phyloP scores from a whole-genome alignment of 2,888 invertebrate genomes.

The Drosophila affinis region DNA sequence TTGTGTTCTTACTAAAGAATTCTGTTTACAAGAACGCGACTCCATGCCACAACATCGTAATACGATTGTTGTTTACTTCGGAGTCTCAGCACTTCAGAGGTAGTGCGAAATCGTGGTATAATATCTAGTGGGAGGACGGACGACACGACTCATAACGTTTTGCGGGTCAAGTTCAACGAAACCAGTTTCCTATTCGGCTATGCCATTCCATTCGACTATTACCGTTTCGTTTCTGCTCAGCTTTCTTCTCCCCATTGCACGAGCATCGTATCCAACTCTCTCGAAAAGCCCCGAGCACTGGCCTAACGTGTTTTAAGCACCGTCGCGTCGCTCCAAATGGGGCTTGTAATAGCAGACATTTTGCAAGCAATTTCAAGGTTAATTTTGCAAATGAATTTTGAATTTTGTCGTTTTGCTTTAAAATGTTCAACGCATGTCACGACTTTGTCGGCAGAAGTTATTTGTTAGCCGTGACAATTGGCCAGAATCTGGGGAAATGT shows the following conservation, averaged over 20 bases:
- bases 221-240: background rate
- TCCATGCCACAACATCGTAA: background rate
- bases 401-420: background rate
- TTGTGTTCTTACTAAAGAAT: background rate
- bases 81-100: background rate
- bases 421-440: background rate
- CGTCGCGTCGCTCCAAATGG: background rate
- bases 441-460: background rate
- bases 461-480: background rate
- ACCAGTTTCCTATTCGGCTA: background rate
- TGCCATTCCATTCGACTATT: background rate
- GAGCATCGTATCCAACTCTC: background rate
- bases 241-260: background rate
- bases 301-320: background rate
- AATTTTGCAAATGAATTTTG: background rate
- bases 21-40: background rate
- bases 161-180: background rate
- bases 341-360: constrained; percentile 1
- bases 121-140: background rate
- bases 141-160: background rate
- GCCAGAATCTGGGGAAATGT: background rate
- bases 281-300: background rate
- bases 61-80: background rate
- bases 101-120: background rate
- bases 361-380: constrained; percentile 1